These are phyloP conservation scores for Polymixis flavicincta DNA, from an alignment of 2,888 invertebrate genomes.

Conservation along the genomic window DNA sequence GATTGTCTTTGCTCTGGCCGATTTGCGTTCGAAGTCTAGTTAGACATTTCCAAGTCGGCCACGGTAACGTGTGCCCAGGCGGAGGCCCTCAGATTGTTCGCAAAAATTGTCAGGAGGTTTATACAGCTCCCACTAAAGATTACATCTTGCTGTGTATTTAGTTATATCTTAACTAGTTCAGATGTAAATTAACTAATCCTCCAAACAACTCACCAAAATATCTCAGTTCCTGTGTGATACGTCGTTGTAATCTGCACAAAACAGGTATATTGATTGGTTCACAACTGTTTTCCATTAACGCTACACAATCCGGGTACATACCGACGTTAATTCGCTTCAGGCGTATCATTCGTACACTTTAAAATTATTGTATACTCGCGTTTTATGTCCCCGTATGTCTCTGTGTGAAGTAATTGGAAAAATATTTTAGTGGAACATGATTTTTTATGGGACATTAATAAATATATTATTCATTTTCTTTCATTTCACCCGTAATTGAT, in stretches of 20 bases:
- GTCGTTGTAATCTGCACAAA: conserved; percentile 62
- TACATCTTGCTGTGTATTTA: too few species aligned
- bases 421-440: conserved; percentile 19
- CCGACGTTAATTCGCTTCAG: conserved; percentile 68
- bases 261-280: conserved; percentile 72
- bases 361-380: conserved; percentile 48
- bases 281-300: conserved; percentile 84
- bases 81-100: too few species aligned
- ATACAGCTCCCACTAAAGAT: too few species aligned
- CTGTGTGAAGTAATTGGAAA: conserved; percentile 36
- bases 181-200: background rate
- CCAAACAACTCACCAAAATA: conserved; percentile 7
- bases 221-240: background rate
- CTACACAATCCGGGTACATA: conserved; percentile 71
- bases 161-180: background rate
- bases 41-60: too few species aligned
- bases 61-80: too few species aligned
- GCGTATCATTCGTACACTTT: conserved; percentile 56
- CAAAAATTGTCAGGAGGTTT: too few species aligned
- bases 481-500: background rate
- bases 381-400: conserved; percentile 24
- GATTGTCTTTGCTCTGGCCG: too few species aligned
- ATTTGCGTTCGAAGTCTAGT: too few species aligned
- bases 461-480: background rate
- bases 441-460: background rate